Percentiles rank a stretch among this genome's conserved stretches.
Conservation (phyloP, 2,797 vertebrate species). For the Takifugu rubripes region DNA sequence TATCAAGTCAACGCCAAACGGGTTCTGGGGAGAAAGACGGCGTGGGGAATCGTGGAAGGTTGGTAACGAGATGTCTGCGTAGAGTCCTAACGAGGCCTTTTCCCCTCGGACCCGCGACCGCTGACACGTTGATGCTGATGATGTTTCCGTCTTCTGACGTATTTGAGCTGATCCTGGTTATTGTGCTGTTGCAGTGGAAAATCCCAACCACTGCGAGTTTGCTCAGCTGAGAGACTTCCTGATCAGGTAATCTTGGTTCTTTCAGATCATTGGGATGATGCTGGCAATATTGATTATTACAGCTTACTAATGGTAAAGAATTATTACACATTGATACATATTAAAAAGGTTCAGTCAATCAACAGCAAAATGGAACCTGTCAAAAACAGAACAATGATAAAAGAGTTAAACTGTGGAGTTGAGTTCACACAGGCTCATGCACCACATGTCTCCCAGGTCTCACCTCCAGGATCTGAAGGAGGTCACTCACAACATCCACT, state of each 20-base stretch:
- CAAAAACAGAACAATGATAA: too few relatives aligned
- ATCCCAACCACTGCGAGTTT: constrained; percentile 96
- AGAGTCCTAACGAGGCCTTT: not conserved
- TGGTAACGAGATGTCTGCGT: constrained; percentile 29
- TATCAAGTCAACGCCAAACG: constrained; percentile 95
- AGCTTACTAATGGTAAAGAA: too few relatives aligned
- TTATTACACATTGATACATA: too few relatives aligned
- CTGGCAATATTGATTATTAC: too few relatives aligned
- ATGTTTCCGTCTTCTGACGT: not conserved
- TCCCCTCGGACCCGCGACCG: too few relatives aligned
- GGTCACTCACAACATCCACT: constrained; percentile 98
- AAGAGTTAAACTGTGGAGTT: too few relatives aligned
- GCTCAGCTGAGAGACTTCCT: constrained; percentile 94
- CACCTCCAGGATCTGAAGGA: constrained; percentile 98
- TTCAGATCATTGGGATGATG: too few relatives aligned
- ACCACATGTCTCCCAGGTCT: constrained; percentile 81
- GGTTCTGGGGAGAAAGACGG: constrained; percentile 92
- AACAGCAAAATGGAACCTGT: too few relatives aligned
- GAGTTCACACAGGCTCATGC: not conserved
- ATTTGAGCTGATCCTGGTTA: constrained; percentile 13
- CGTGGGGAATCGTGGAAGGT: constrained; percentile 98
- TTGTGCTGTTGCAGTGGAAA: constrained; percentile 85
- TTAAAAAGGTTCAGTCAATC: too few relatives aligned
- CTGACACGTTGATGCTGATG: too few relatives aligned
- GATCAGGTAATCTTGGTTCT: constrained; percentile 83